Conservation (phyloP, 30 jellyfish, hydroid and myxozoan genomes). For the Nemopilema nomurai region DNA sequence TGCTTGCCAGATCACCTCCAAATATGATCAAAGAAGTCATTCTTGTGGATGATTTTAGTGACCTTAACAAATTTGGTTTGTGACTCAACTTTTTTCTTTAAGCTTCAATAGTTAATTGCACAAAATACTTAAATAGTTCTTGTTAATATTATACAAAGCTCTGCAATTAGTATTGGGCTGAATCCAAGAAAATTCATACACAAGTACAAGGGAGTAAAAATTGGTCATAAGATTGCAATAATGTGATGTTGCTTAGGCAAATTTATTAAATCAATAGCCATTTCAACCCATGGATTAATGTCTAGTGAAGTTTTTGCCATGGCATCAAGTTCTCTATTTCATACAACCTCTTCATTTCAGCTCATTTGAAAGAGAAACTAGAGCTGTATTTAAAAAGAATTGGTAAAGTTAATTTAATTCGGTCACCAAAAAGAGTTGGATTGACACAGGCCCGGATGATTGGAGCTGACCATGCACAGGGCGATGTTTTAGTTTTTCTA, state of each 20-base stretch:
- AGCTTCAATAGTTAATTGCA: neutral
- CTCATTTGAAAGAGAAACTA: slow-evolving; percentile 75
- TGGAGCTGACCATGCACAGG: slow-evolving; percentile 94
- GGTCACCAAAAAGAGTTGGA: slow-evolving; percentile 94
- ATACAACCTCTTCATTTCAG: slow-evolving; percentile 9
- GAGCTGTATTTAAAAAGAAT: slow-evolving; percentile 53
- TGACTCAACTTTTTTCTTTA: neutral
- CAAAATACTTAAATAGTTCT: no score
- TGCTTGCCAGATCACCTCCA: slow-evolving; percentile 91
- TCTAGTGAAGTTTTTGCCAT: neutral
- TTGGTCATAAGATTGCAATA: no score
- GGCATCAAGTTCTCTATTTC: neutral
- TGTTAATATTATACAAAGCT: no score
- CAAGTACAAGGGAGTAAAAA: no score
- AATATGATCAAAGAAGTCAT: slow-evolving; percentile 78
- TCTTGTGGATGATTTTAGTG: slow-evolving; percentile 96
- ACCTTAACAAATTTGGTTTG: slow-evolving; percentile 70
- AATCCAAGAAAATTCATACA: no score
- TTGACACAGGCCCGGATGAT: slow-evolving; percentile 92
- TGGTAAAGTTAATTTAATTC: slow-evolving; percentile 65
- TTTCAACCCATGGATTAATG: no score
- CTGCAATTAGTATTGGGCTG: no score
- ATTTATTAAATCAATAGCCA: no score
- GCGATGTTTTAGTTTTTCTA: slow-evolving; percentile 91
- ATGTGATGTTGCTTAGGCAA: no score